Conservation (phyloP, 2,113 vertebrate species). For the Pygoscelis adeliae region DNA sequence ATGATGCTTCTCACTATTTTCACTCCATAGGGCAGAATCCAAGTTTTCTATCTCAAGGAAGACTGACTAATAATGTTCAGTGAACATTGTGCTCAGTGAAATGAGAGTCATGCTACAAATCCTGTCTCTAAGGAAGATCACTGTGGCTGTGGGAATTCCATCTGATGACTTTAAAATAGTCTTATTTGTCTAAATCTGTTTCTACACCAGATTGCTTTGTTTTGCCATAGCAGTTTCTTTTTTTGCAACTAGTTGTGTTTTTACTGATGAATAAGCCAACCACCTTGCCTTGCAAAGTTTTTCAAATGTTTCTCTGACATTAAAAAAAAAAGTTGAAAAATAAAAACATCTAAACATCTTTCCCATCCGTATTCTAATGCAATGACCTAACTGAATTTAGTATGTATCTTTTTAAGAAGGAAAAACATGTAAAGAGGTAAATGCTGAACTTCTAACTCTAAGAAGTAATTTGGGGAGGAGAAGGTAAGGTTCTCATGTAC, state of each 20-base stretch:
- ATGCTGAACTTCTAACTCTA: not conserved
- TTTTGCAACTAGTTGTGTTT: not conserved
- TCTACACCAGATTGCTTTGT: not conserved
- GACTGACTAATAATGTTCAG: not conserved
- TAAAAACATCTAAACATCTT: not conserved
- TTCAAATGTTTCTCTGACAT: not conserved
- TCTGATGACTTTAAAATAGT: not conserved
- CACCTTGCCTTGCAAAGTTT: not conserved
- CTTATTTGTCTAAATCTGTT: not conserved
- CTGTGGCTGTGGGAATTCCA: not conserved
- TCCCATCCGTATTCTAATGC: not conserved
- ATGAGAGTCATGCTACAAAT: not conserved
- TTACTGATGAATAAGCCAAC: not conserved
- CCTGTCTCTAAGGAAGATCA: not conserved
- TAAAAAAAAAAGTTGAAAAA: not conserved
- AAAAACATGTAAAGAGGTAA: not conserved
- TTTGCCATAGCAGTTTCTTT: not conserved
- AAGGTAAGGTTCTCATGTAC: not conserved
- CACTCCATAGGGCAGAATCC: not conserved
- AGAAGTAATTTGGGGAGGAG: not conserved
- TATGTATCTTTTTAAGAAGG: not conserved
- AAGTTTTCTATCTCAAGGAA: not conserved
- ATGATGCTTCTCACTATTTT: not conserved
- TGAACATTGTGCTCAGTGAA: not conserved
- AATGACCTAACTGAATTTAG: not conserved